Evolutionary conservation across 2,797 vertebrate species (phyloP).

Genomic region (Philypnodon macrostomus): DNA sequence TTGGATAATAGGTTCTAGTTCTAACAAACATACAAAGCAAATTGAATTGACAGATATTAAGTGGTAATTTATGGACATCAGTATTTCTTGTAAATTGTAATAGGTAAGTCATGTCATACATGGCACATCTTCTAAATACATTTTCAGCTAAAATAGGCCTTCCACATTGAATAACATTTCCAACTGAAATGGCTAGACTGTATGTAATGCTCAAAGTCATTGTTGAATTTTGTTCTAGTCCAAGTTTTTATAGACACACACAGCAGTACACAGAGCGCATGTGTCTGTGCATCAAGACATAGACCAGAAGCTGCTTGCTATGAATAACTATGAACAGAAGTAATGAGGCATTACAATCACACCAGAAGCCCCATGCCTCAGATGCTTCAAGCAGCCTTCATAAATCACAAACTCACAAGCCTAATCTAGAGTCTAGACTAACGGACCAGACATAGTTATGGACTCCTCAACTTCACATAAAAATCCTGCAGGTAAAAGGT

Average conservation of each 20-base stretch:
- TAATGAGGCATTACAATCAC: slow-evolving; percentile 75
- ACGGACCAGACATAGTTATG: slow-evolving; percentile 63
- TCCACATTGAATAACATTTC: slow-evolving; percentile 25
- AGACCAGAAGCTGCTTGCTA: slow-evolving; percentile 66
- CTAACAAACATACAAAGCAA: no score
- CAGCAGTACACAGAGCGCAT: slow-evolving; percentile 41
- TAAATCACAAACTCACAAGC: slow-evolving; percentile 71
- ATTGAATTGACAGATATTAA: no score
- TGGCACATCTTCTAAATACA: slow-evolving; percentile 31
- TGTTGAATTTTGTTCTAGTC: slow-evolving; percentile 19
- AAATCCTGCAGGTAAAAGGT: slow-evolving; percentile 48
- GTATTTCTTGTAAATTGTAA: no score
- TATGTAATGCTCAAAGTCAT: slow-evolving; percentile 40
- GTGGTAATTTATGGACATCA: no score
- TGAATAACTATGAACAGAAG: slow-evolving; percentile 71
- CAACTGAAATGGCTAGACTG: slow-evolving; percentile 34
- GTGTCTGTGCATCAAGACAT: slow-evolving; percentile 53
- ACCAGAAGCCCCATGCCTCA: slow-evolving; percentile 70
- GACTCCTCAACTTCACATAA: slow-evolving; percentile 61
- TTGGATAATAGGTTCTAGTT: no score
- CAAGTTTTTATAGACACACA: slow-evolving; percentile 37
- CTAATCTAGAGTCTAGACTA: slow-evolving; percentile 71
- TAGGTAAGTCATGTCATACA: no score
- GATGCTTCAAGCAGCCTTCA: slow-evolving; percentile 66
- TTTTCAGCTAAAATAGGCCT: slow-evolving; percentile 36